A percentile compares a stretch with the other conserved stretches of the same genome.
phyloP scores from a whole-genome alignment of 2,888 invertebrate species.

The Phragmatobia fuliginosa region DNA sequence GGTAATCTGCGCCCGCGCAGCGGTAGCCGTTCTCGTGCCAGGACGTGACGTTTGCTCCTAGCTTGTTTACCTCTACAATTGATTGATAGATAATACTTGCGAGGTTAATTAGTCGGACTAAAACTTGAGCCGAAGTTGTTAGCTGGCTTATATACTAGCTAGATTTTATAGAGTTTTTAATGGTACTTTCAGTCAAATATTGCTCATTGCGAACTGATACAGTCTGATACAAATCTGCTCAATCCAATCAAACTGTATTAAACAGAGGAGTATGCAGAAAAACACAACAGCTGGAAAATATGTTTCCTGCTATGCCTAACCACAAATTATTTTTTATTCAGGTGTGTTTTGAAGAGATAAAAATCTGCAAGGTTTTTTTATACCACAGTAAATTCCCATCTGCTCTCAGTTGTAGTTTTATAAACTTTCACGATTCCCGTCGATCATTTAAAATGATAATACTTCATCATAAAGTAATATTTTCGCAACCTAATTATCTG shows the following conservation, averaged over 20 bases:
- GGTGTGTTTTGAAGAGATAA: background rate
- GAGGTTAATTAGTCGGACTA: conserved; percentile 43
- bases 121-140: conserved; percentile 8
- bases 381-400: background rate
- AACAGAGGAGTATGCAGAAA: background rate
- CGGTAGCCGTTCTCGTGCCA: conserved; percentile 50
- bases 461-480: background rate
- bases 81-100: conserved; percentile 56
- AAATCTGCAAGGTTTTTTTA: background rate
- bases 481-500: background rate
- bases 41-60: conserved; percentile 41
- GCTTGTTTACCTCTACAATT: conserved; percentile 46
- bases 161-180: conserved; percentile 18
- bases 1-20: conserved; percentile 35
- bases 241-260: background rate
- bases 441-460: background rate
- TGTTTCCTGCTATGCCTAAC: background rate
- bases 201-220: background rate
- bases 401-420: background rate
- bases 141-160: no score
- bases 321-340: background rate
- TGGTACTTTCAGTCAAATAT: conserved; percentile 18
- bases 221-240: background rate
- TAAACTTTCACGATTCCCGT: background rate
- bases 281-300: background rate